Evolutionary conservation across 2,113 vertebrate genomes (phyloP).

Genomic region (Pygoscelis antarcticus): DNA sequence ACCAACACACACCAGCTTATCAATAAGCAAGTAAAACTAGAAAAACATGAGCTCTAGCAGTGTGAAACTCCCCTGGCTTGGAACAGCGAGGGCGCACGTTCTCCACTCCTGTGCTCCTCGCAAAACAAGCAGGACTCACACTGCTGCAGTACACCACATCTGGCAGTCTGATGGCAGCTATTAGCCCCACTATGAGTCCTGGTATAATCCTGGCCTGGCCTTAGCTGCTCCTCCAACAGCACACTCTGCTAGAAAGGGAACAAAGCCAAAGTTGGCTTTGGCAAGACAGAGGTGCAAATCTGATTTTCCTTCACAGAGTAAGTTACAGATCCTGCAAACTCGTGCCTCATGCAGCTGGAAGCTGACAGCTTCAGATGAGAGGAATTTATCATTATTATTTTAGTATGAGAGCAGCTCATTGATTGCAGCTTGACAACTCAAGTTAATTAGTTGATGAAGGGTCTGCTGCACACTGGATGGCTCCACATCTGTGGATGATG

Average conservation of each 20-base stretch:
- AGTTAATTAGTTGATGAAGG: slow-evolving; percentile 62
- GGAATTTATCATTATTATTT: slow-evolving; percentile 51
- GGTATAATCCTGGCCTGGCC: neutral
- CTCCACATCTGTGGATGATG: slow-evolving; percentile 1
- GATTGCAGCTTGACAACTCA: slow-evolving; percentile 42
- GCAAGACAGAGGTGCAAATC: neutral
- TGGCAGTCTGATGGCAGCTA: neutral
- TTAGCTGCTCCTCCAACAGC: neutral
- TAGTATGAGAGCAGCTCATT: slow-evolving; percentile 14
- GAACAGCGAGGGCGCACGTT: accelerated
- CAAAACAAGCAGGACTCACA: neutral
- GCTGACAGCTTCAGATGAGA: slow-evolving; percentile 27
- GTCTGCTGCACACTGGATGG: slow-evolving; percentile 12
- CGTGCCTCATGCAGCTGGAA: neutral
- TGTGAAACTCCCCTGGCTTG: neutral
- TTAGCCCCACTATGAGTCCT: accelerated
- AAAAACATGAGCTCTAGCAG: neutral
- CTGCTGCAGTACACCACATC: accelerated
- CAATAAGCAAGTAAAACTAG: neutral
- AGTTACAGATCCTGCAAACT: neutral
- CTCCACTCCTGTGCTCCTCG: neutral
- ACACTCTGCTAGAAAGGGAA: neutral
- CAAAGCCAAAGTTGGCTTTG: neutral
- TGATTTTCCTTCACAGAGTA: neutral
- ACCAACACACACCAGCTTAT: neutral